Percentiles rank a stretch among this genome's conserved stretches.
These are phyloP conservation scores for Pectinophora gossypiella DNA, from an alignment of 1,140 invertebrate species.

Conservation along the genomic window DNA sequence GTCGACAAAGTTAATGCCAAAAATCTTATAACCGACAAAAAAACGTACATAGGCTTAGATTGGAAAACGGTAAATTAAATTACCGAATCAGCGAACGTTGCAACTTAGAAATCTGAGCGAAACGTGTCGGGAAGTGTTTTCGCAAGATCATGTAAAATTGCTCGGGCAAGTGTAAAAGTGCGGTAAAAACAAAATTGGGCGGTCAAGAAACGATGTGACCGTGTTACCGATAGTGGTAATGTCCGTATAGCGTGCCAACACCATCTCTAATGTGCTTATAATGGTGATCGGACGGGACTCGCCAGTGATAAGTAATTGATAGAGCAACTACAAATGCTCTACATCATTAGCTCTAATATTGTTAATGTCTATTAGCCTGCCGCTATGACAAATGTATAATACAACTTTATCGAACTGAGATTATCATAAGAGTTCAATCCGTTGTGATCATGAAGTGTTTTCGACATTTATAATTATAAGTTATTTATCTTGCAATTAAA, in stretches of 20 bases:
- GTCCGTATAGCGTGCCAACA: constrained; percentile 60
- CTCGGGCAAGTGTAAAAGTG: constrained; percentile 34
- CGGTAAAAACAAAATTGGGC: constrained; percentile 63
- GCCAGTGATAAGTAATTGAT: constrained; percentile 65
- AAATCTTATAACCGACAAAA: too few relatives aligned
- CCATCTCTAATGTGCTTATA: constrained; percentile 69
- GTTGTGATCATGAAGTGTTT: too few relatives aligned
- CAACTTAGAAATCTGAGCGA: constrained; percentile 27
- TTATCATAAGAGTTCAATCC: too few relatives aligned
- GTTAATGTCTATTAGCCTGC: too few relatives aligned
- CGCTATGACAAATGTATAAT: too few relatives aligned
- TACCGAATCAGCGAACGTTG: constrained; percentile 22
- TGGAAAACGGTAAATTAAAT: constrained; percentile 58
- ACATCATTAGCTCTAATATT: background rate
- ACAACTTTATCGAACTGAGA: too few relatives aligned
- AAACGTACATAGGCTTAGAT: too few relatives aligned
- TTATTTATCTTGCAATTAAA: too few relatives aligned
- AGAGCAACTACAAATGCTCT: constrained; percentile 39
- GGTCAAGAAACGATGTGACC: constrained; percentile 64
- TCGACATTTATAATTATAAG: too few relatives aligned
- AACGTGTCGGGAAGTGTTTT: constrained; percentile 41
- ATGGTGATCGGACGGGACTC: constrained; percentile 48
- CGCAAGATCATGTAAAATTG: constrained; percentile 55
- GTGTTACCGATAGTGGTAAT: constrained; percentile 66
- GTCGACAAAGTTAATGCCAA: too few relatives aligned